These are phyloP conservation scores for Rattus norvegicus DNA, from an alignment of 2,113 vertebrate genomes.

Conservation along the genomic window GRCr8 NC_086036.1:71434501-71435000, in stretches of 20 bases:
- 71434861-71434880: not conserved
- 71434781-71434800: not conserved
- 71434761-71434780: not conserved
- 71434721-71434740: not conserved
- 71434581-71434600: constrained; percentile 65
- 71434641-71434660: constrained; percentile 76
- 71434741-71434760: not conserved
- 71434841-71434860: not conserved
- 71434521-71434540: constrained; percentile 60
- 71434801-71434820: not conserved
- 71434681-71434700: constrained; percentile 23
- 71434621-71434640: constrained; percentile 71
- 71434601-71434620: constrained; percentile 6
- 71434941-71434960: not conserved
- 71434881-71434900: not conserved
- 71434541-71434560: constrained; percentile 77
- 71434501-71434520: constrained; percentile 24
- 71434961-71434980: not conserved
- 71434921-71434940: not conserved
- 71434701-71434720: constrained; percentile 10
- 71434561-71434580: constrained; percentile 56
- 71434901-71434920: not conserved
- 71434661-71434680: constrained; percentile 4
- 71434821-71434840: not conserved
- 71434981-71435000: not conserved